Base-by-base conservation (phyloP, 1,140 invertebrate species). In the Drosophila sproati region DNA sequence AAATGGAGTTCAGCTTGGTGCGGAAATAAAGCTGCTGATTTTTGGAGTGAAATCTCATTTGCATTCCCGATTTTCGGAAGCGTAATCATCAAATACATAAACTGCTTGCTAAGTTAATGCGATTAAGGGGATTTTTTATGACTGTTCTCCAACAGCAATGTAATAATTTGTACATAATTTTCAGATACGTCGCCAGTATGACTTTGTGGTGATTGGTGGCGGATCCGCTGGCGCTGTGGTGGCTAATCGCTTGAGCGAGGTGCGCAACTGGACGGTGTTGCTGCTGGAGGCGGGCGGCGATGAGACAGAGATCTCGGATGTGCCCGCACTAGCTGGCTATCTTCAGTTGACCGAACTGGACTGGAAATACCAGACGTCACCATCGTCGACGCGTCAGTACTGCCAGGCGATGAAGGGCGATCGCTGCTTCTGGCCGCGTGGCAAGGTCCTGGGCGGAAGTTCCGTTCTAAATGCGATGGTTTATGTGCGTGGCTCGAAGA, bases 401-500 rank as follows among this genome's bases (percentile, higher is more conserved):
- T 97, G 96, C 81, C 94, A 96, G 55, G 96, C 96, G 1, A 97
- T 97, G 96, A 94, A 95, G 39, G 96, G 95, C 0, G 96, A 97
- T 89, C 94, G 96, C 32, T 98, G 97, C 83, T 97, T 97, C 92
- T 98, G 97, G 97, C 97, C 97, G 1, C 93, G 97, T 62, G 97
- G 97, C 29, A 97, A 96, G 91, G 97, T 98, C 3, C 94, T 98
- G 8, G 98, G 98, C n/a, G 98, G 98, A 8, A 97, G 97, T 34
- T 98, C 97, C 51, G 97, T 98, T 0, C 94, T 99, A 1, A 99
- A 99, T 92, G 98, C 98, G 1, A 97, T 98, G 97, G 95, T 98
- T 5, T 99, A 99, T 93, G 96, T 98, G 0, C 95, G 98, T 47
- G 98, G 98, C 29, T 98, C 99, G 88, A 95, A 94, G 52, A 94